A percentile compares a stretch with the other conserved stretches of the same genome.
Evolutionary conservation across 2,113 vertebrate genomes (phyloP).

Genomic region (Scomber scombrus): DNA sequence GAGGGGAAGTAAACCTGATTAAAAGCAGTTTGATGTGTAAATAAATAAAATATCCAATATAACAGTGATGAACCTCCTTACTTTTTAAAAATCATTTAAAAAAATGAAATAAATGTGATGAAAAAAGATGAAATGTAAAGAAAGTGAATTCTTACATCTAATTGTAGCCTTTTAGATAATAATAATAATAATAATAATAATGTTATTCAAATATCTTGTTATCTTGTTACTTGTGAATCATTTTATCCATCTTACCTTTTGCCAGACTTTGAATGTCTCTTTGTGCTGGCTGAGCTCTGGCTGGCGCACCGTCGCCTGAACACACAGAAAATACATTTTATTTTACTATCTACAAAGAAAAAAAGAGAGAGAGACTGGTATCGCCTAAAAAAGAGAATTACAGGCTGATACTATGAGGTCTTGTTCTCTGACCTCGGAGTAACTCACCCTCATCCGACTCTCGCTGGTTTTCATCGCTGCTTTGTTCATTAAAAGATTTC

Average conservation of each 20-base stretch:
- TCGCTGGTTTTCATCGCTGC: conserved; percentile 88
- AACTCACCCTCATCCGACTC: conserved; percentile 88
- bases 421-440: not conserved
- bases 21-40: no score
- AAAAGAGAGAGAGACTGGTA: not conserved
- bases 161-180: no score
- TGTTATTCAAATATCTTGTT: not conserved
- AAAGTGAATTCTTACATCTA: not conserved
- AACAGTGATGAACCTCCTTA: no score
- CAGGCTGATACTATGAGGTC: not conserved
- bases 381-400: not conserved
- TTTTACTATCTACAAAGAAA: not conserved
- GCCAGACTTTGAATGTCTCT: conserved; percentile 92
- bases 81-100: no score
- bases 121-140: not conserved
- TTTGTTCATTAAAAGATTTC: conserved; percentile 91
- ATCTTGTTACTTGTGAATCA: not conserved
- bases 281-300: conserved; percentile 85
- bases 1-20: not conserved
- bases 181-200: conserved; percentile 12
- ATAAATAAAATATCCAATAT: no score
- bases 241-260: conserved; percentile 86
- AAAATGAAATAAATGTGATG: not conserved
- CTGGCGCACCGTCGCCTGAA: conserved; percentile 88
- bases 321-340: conserved; percentile 54